phyloP scores from a whole-genome alignment of 2,113 vertebrate species.

The Speoplatyrhinus poulsoni region DNA sequence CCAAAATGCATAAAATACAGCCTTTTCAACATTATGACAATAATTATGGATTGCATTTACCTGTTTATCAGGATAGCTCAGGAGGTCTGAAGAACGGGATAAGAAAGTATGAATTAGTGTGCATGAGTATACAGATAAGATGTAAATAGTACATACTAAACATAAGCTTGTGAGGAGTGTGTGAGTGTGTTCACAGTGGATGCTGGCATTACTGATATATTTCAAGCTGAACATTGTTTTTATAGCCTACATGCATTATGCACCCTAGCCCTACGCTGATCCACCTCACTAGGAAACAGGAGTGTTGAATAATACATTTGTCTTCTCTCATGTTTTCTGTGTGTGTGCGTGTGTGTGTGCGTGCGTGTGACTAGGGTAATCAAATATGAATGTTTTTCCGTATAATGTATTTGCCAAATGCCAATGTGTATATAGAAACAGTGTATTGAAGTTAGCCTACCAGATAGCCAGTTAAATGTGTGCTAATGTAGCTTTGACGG shows the following conservation, averaged over 20 bases:
- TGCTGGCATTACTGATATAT: conserved; percentile 6
- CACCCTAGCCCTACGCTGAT: conserved; percentile 5
- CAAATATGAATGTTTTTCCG: conserved; percentile 30
- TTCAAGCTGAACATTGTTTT: conserved; percentile 13
- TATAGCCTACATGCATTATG: conserved; percentile 44
- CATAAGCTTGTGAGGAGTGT: background rate
- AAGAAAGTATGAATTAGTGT: background rate
- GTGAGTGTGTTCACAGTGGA: conserved; percentile 15
- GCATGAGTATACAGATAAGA: background rate
- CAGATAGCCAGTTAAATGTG: too few relatives aligned
- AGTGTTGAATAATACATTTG: conserved; percentile 56
- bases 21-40: conserved; percentile 9
- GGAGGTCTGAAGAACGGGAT: background rate
- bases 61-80: conserved; percentile 16
- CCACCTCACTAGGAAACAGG: conserved; percentile 35
- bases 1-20: conserved; percentile 25
- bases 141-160: background rate
- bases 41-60: conserved; percentile 17
- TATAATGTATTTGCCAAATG: conserved; percentile 20
- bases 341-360: conserved; percentile 1
- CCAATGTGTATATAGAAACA: conserved; percentile 26
- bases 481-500: too few relatives aligned
- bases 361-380: conserved; percentile 9
- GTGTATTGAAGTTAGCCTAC: background rate
- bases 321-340: conserved; percentile 21